Conservation (phyloP, 2,113 vertebrate species). For the Okapia johnstoni region DNA sequence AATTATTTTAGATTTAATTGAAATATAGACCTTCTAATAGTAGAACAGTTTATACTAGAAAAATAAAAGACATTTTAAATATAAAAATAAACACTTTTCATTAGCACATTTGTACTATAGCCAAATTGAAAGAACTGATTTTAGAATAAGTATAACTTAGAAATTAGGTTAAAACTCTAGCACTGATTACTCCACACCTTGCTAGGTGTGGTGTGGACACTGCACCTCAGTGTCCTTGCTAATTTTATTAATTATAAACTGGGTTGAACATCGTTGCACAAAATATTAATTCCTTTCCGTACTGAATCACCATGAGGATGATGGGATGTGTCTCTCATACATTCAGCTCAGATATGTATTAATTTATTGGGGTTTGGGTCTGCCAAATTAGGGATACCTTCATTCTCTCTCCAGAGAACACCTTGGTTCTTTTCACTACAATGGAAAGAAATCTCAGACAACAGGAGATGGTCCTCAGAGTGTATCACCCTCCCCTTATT, state of each 20-base stretch:
- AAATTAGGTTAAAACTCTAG: neutral
- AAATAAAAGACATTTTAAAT: slow-evolving; percentile 30
- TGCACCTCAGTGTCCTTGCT: neutral
- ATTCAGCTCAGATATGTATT: neutral
- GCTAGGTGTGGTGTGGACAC: too few species aligned
- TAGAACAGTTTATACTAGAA: neutral
- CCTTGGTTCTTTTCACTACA: neutral
- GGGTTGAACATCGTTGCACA: neutral
- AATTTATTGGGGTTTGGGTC: neutral
- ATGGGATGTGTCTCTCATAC: neutral
- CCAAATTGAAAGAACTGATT: slow-evolving; percentile 14
- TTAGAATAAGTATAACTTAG: neutral
- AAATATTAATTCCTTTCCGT: neutral
- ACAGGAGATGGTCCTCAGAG: neutral
- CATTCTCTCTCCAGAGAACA: neutral
- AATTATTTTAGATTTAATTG: slow-evolving; percentile 36
- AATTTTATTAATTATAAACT: slow-evolving; percentile 2
- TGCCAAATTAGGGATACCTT: neutral
- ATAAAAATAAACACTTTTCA: neutral
- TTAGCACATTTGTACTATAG: neutral
- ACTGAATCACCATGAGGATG: neutral
- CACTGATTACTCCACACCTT: neutral
- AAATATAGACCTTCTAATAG: neutral
- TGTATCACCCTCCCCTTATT: neutral
- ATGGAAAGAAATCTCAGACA: neutral